Conservation (phyloP, 1,140 invertebrate genomes). For the Drosophila pachea region DNA sequence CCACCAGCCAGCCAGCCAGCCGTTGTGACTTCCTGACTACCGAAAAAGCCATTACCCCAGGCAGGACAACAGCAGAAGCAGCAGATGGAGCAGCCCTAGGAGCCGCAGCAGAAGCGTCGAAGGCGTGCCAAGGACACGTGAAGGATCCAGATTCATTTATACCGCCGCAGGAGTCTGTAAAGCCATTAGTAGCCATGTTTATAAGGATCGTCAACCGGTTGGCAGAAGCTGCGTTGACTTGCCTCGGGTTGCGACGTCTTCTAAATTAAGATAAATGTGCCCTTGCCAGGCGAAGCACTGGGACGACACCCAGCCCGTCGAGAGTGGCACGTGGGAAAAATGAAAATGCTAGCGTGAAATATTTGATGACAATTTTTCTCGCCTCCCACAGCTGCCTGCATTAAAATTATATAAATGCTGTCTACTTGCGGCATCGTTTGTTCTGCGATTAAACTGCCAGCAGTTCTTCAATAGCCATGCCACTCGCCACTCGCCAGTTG, state of each 20-base stretch:
- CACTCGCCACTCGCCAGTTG: background rate
- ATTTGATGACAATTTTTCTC: constrained; percentile 71
- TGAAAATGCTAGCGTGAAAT: constrained; percentile 64
- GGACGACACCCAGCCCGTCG: background rate
- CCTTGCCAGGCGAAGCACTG: constrained; percentile 5
- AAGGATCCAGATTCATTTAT: constrained; percentile 68
- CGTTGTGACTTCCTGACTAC: constrained; percentile 26
- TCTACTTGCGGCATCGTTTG: constrained; percentile 64
- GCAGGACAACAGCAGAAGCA: background rate
- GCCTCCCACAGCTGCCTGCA: constrained; percentile 23
- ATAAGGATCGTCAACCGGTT: constrained; percentile 53
- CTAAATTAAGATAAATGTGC: constrained; percentile 72
- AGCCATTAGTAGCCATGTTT: constrained; percentile 54
- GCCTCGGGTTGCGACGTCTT: constrained; percentile 27
- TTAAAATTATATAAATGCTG: constrained; percentile 60
- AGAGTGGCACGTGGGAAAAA: constrained; percentile 41
- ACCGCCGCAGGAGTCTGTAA: constrained; percentile 27
- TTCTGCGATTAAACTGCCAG: constrained; percentile 43
- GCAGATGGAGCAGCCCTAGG: background rate
- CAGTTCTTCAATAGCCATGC: constrained; percentile 5
- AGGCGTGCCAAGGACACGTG: constrained; percentile 69
- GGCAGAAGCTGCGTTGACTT: constrained; percentile 10
- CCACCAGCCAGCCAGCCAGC: background rate
- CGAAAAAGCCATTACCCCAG: constrained; percentile 53
- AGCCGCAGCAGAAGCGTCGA: constrained; percentile 6